Conservation (phyloP, 2,888 invertebrate genomes). For the Ophion ventricosus region DNA sequence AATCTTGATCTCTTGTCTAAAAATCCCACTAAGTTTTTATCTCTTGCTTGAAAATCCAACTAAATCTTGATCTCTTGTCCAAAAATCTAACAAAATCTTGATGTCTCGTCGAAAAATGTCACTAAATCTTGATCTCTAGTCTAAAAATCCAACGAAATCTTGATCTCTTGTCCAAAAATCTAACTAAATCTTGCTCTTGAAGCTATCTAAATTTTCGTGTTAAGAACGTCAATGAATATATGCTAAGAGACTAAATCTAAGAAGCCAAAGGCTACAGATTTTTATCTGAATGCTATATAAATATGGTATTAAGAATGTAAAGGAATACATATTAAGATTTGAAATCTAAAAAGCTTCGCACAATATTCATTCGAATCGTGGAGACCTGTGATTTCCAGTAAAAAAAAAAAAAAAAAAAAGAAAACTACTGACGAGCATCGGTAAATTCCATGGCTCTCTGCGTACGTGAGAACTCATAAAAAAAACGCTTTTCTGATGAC, state of each 20-base stretch:
- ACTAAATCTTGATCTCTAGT: no score
- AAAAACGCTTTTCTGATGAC: constrained; percentile 51
- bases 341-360: not conserved
- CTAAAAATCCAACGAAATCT: no score
- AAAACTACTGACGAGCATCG: not conserved
- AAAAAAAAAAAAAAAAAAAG: not conserved
- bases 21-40: no score
- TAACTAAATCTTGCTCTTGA: not conserved
- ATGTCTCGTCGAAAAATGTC: no score
- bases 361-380: not conserved
- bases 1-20: no score
- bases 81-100: no score
- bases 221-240: no score
- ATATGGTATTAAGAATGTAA: not conserved
- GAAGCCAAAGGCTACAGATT: not conserved
- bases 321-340: not conserved
- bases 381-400: not conserved
- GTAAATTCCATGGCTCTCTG: constrained; percentile 39
- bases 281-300: not conserved
- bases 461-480: constrained; percentile 17
- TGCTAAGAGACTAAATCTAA: no score
- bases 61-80: no score
- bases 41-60: no score
- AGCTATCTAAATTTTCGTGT: no score
- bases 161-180: no score